Evolutionary conservation across 2,113 vertebrate species (phyloP).

Genomic region (Nannospalax galili): DNA sequence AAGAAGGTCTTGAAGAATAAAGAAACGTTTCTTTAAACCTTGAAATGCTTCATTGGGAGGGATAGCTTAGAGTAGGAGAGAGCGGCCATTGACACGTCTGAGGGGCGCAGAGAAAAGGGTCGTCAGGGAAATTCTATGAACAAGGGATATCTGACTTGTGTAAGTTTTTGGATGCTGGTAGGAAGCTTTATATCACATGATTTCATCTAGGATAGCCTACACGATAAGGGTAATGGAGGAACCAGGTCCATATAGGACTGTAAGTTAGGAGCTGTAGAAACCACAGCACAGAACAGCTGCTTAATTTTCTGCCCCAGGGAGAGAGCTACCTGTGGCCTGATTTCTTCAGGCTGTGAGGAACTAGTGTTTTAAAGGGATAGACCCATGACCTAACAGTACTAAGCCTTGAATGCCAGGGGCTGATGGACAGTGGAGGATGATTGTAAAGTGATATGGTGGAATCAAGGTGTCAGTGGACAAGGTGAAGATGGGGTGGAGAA

Average conservation of each 20-base stretch:
- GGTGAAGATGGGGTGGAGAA: neutral
- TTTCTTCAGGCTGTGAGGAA: neutral
- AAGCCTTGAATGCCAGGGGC: neutral
- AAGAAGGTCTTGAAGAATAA: neutral
- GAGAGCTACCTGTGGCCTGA: neutral
- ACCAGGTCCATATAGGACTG: neutral
- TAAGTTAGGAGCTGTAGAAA: neutral
- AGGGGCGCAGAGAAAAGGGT: too few species aligned
- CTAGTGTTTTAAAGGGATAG: neutral
- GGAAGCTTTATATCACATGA: neutral
- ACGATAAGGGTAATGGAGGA: too few species aligned
- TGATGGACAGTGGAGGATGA: neutral
- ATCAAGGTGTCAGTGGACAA: fast-evolving
- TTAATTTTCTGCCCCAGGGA: neutral
- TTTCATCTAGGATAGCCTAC: neutral
- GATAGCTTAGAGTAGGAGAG: neutral
- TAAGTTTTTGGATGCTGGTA: neutral
- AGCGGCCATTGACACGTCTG: neutral
- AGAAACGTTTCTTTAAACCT: neutral
- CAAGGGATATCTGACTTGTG: neutral
- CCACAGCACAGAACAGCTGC: neutral
- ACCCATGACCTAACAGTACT: neutral
- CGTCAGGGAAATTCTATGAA: neutral
- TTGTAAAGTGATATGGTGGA: neutral
- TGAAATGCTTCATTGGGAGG: too few species aligned